Evolutionary conservation across 2,888 invertebrate genomes (phyloP), one percentile per base, ranked within the genome.

Genomic region (Pyralis farinalis): DNA sequence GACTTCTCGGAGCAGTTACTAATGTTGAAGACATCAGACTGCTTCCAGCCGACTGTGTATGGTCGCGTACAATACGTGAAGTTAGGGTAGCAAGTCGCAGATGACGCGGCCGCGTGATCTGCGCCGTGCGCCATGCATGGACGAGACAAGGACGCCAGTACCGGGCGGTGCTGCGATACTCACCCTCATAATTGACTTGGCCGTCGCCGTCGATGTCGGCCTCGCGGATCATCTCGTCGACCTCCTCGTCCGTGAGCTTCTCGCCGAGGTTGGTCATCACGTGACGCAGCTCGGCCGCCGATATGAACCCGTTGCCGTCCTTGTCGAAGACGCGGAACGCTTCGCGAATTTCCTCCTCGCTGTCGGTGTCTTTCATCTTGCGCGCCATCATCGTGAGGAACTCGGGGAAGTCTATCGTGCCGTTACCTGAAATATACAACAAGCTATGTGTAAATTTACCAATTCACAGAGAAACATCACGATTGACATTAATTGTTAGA

Each of bases 381-480:
- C 98, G 94, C 74, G 99, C 99, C 99, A 99, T 99, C 98, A 99
- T 99, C 82, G 98, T 98, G 74, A 99, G 93, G 93, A 99, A 99
- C 91, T 99, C 99, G 68, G 98, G 98, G 91, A 99, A 99, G 92
- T 99, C 99, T 90, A 99, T 99, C 85, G 98, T 99, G 77, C 99
- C 99, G 90, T 99, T 99, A 76, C 98, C 98, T 98, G 83, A 43
- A 86, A 83, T 47, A 7, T 16, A 42, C 6, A 20, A 5, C 7
- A 28, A 12, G n/a, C 25, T n/a, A n/a, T n/a, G n/a, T n/a, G n/a
- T n/a, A n/a, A n/a, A n/a, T n/a, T n/a, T n/a, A n/a, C n/a, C n/a
- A n/a, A n/a, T n/a, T n/a, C n/a, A n/a, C n/a, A n/a, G n/a, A n/a
- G n/a, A n/a, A n/a, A n/a, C n/a, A n/a, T n/a, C n/a, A n/a, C n/a